Percentiles rank a stretch among this genome's conserved stretches.
These are phyloP conservation scores for Acinonyx jubatus DNA, from an alignment of 2,113 vertebrate genomes.

Conservation along the genomic window DNA sequence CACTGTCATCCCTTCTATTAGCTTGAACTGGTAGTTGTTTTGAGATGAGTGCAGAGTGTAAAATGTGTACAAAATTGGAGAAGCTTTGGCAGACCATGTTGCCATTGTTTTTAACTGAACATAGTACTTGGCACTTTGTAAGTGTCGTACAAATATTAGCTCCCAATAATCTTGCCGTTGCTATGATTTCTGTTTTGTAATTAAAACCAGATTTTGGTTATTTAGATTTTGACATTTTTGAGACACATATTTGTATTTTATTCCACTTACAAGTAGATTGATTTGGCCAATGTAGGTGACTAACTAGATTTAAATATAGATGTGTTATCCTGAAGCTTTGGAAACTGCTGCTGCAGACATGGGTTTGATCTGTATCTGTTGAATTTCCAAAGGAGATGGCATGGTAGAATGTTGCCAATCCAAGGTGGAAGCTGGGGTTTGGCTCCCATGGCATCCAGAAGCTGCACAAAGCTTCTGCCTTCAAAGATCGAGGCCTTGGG, in stretches of 20 bases:
- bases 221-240: constrained; percentile 11
- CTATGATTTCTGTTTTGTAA: not conserved
- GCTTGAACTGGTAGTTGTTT: not conserved
- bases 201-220: constrained; percentile 30
- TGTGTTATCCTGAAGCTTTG: not conserved
- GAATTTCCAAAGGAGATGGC: not conserved
- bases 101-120: not conserved
- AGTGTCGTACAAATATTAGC: not conserved
- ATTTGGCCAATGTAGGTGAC: not conserved
- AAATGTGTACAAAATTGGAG: not conserved
- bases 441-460: not conserved
- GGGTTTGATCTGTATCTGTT: not conserved
- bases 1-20: not conserved
- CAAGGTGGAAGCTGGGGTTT: not conserved
- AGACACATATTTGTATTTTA: not conserved
- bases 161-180: not conserved
- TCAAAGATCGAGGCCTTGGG: not conserved
- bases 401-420: not conserved
- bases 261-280: not conserved
- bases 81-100: not conserved
- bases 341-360: not conserved
- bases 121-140: not conserved
- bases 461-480: not conserved
- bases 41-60: not conserved
- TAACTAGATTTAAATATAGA: not conserved